Conservation (phyloP, 2,113 vertebrate genomes). For the Grammatotria lemairii region DNA sequence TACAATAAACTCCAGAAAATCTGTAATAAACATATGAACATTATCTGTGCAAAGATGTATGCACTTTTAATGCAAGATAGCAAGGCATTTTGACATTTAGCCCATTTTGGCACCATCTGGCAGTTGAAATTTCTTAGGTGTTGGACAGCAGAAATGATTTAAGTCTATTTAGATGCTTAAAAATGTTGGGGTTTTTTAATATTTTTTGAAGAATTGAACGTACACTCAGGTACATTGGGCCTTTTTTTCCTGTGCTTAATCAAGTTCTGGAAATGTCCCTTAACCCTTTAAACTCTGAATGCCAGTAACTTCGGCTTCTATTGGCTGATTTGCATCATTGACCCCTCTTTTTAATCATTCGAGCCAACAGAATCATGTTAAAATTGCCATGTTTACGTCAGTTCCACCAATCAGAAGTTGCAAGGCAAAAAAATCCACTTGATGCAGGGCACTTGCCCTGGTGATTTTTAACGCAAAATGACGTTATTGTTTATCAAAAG, state of each 20-base stretch:
- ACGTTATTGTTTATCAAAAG: not conserved
- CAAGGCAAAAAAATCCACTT: not conserved
- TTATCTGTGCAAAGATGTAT: not conserved
- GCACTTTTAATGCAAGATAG: not conserved
- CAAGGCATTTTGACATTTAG: not conserved
- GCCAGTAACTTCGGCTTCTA: not conserved
- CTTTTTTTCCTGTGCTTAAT: not conserved
- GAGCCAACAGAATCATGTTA: not conserved
- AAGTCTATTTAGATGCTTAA: not conserved
- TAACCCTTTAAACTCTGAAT: not conserved
- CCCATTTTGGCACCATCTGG: not conserved
- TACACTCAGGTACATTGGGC: not conserved
- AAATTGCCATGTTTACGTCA: not conserved
- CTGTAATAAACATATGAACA: not conserved
- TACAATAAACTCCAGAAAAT: not conserved
- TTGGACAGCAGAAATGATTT: not conserved
- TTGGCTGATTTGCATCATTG: not conserved
- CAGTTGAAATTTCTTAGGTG: not conserved
- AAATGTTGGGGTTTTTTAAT: not conserved
- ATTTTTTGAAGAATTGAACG: not conserved
- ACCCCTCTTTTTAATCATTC: not conserved
- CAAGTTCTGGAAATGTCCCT: not conserved
- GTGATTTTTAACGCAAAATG: not conserved
- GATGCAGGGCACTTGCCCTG: not conserved
- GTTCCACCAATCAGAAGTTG: not conserved